Conservation (phyloP, 23 tunicate genomes). For the Ciona savignyi region DNA sequence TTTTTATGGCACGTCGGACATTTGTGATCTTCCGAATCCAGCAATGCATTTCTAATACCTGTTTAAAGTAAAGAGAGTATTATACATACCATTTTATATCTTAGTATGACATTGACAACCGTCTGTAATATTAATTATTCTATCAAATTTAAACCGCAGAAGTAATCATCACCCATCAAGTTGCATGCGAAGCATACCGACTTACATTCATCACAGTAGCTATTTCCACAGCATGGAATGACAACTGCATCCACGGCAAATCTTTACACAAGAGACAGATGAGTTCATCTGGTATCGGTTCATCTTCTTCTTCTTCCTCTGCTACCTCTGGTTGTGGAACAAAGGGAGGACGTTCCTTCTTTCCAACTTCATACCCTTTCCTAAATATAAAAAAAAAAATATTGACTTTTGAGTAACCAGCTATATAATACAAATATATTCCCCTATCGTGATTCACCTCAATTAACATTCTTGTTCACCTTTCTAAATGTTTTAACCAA, state of each 20-base stretch:
- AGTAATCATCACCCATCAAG: no score
- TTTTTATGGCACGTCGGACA: slow-evolving; percentile 82
- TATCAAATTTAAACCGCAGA: no score
- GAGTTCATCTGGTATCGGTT: slow-evolving; percentile 86
- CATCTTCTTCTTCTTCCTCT: slow-evolving; percentile 74
- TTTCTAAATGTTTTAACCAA: no score
- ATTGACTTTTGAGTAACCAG: no score
- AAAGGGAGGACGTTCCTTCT: slow-evolving; percentile 94
- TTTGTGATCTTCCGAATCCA: slow-evolving; percentile 80
- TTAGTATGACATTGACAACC: not conserved
- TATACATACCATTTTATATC: not conserved
- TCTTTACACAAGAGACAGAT: slow-evolving; percentile 85
- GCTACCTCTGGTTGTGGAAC: slow-evolving; percentile 25
- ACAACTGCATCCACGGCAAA: slow-evolving; percentile 76
- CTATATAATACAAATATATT: no score
- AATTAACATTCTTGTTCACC: no score
- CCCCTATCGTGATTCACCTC: no score
- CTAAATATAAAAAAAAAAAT: slow-evolving; percentile 29
- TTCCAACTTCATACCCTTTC: slow-evolving; percentile 89
- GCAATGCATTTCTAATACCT: slow-evolving; percentile 83
- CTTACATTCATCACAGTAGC: slow-evolving; percentile 93
- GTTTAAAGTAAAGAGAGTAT: not conserved
- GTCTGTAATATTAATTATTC: not conserved
- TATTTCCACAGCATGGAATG: slow-evolving; percentile 88
- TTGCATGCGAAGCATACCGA: no score